phyloP scores from a whole-genome alignment of 2,888 invertebrate species.

The Synanthedon andrenaeformis region DNA sequence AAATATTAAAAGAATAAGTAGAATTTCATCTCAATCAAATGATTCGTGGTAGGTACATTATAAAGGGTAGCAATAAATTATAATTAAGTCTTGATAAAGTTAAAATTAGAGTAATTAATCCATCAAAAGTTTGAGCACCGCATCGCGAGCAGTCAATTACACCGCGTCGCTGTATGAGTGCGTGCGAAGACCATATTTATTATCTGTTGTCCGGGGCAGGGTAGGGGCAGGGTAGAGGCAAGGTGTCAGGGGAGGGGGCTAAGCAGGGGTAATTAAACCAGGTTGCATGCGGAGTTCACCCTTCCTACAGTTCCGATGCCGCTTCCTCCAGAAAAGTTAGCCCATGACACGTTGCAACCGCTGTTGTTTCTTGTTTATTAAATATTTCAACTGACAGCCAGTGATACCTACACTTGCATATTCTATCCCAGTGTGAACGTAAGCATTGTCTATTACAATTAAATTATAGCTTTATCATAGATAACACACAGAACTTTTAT shows the following conservation, averaged over 20 bases:
- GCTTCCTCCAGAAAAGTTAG: constrained; percentile 8
- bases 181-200: constrained; percentile 18
- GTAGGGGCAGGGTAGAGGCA: background rate
- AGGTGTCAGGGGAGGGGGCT: constrained; percentile 4
- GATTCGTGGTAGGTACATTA: too few relatives aligned
- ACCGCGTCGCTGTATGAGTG: constrained; percentile 9
- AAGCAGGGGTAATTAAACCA: constrained; percentile 18
- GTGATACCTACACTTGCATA: background rate
- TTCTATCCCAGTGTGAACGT: too few relatives aligned
- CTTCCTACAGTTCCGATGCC: constrained; percentile 16
- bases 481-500: too few relatives aligned
- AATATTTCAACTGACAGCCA: background rate
- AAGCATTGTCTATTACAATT: too few relatives aligned
- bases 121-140: constrained; percentile 9
- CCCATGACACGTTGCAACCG: constrained; percentile 4
- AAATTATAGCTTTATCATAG: too few relatives aligned
- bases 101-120: background rate
- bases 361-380: background rate
- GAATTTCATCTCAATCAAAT: too few relatives aligned
- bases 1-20: too few relatives aligned
- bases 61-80: too few relatives aligned
- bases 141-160: constrained; percentile 6
- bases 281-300: constrained; percentile 8
- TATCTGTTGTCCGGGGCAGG: constrained; percentile 5
- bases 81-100: background rate